Percentiles rank a stretch among this genome's conserved stretches.
These are phyloP conservation scores for Arvicanthis niloticus DNA, from an alignment of 2,113 vertebrate genomes.

Conservation along the genomic window DNA sequence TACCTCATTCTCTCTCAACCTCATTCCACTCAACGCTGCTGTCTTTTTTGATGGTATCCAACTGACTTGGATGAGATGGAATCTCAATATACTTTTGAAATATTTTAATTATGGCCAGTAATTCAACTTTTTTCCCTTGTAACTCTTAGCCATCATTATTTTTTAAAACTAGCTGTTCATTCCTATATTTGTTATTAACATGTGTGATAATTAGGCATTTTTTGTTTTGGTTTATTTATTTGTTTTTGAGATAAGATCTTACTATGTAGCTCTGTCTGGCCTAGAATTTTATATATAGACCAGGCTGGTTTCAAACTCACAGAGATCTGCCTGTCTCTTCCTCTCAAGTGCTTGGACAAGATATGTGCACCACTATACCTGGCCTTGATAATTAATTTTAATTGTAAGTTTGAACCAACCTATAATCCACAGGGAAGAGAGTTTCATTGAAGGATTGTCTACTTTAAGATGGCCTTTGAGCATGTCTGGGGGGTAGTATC, in stretches of 20 bases:
- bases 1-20: neutral
- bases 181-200: neutral
- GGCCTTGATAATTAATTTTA: neutral
- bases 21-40: neutral
- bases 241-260: neutral
- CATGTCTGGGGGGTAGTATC: neutral
- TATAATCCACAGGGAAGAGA: neutral
- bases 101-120: neutral
- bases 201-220: neutral
- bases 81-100: neutral
- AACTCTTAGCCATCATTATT: neutral
- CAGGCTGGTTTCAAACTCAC: neutral
- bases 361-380: neutral
- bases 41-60: neutral
- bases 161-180: neutral
- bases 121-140: neutral
- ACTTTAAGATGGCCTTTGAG: neutral
- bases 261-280: neutral
- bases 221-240: neutral
- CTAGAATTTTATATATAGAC: neutral
- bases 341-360: neutral
- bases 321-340: no score
- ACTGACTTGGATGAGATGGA: neutral
- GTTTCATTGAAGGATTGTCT: neutral
- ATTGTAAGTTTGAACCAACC: neutral